phyloP scores from a whole-genome alignment of 2,113 vertebrate genomes.

The Engystomops pustulosus region DNA sequence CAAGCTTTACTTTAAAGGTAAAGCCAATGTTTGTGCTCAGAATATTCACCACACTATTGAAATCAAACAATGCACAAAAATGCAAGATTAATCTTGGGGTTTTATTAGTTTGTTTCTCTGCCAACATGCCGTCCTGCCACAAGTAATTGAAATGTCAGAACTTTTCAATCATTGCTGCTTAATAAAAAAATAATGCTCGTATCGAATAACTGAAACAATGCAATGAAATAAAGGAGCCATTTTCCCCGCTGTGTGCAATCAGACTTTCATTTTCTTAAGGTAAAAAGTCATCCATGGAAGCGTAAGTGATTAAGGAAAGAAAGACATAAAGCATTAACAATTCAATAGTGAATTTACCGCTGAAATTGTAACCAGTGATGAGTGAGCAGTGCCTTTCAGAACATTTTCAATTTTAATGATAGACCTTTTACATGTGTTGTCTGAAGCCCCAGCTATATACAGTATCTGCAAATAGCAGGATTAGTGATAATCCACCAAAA shows the following conservation, averaged over 20 bases:
- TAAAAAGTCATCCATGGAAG: constrained; percentile 48
- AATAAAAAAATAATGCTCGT: constrained; percentile 58
- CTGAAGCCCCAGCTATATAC: constrained; percentile 41
- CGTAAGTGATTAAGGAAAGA: constrained; percentile 52
- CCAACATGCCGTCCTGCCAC: constrained; percentile 51
- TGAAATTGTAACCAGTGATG: constrained; percentile 58
- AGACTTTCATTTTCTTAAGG: constrained; percentile 57
- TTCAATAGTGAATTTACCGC: constrained; percentile 53
- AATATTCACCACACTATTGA: constrained; percentile 25
- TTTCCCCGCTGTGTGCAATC: constrained; percentile 49
- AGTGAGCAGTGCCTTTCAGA: constrained; percentile 52
- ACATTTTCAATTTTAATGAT: constrained; percentile 58
- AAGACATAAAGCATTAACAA: constrained; percentile 58
- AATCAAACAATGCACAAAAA: constrained; percentile 50
- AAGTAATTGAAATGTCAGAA: constrained; percentile 59
- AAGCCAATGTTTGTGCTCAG: not conserved
- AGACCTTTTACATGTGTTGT: constrained; percentile 26
- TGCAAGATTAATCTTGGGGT: constrained; percentile 50
- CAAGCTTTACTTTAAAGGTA: not conserved
- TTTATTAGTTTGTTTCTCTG: constrained; percentile 49
- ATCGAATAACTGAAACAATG: constrained; percentile 55
- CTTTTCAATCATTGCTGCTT: constrained; percentile 56
- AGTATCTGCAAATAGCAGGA: constrained; percentile 46
- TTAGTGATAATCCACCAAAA: constrained; percentile 50
- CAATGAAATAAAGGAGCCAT: constrained; percentile 52